Conservation (phyloP, 2,888 invertebrate genomes). For the Xylota sylvarum region DNA sequence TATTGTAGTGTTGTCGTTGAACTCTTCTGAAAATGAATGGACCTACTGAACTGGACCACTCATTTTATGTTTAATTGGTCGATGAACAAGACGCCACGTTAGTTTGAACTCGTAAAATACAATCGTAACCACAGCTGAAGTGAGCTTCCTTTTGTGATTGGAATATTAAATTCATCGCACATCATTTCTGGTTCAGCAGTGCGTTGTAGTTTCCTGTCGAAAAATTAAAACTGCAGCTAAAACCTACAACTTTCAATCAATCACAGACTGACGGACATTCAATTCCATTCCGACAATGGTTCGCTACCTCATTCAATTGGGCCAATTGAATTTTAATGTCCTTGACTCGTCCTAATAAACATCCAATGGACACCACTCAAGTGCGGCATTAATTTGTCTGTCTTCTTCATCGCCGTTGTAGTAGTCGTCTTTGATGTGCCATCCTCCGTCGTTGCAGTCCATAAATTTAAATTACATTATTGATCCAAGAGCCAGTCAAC, state of each 20-base stretch:
- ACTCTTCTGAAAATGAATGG: too few relatives aligned
- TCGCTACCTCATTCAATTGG: constrained; percentile 56
- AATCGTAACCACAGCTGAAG: too few relatives aligned
- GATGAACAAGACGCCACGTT: too few relatives aligned
- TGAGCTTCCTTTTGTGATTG: too few relatives aligned
- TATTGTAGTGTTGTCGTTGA: too few relatives aligned
- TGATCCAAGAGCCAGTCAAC: constrained; percentile 72
- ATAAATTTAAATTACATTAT: constrained; percentile 76
- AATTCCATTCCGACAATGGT: constrained; percentile 48
- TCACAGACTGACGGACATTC: constrained; percentile 52
- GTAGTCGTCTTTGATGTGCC: constrained; percentile 48
- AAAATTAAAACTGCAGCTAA: constrained; percentile 9
- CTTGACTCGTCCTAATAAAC: constrained; percentile 74
- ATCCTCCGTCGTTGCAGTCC: constrained; percentile 60
- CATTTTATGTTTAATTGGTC: too few relatives aligned
- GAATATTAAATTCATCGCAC: too few relatives aligned
- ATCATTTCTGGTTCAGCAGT: too few relatives aligned
- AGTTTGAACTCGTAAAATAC: too few relatives aligned
- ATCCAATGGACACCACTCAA: constrained; percentile 75
- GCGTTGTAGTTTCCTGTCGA: neutral
- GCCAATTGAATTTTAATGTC: constrained; percentile 70
- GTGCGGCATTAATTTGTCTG: constrained; percentile 72
- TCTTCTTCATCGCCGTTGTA: constrained; percentile 53
- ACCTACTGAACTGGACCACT: too few relatives aligned
- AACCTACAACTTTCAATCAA: constrained; percentile 50